phyloP scores from a whole-genome alignment of 2,113 vertebrate genomes.

The Nerophis ophidion region DNA sequence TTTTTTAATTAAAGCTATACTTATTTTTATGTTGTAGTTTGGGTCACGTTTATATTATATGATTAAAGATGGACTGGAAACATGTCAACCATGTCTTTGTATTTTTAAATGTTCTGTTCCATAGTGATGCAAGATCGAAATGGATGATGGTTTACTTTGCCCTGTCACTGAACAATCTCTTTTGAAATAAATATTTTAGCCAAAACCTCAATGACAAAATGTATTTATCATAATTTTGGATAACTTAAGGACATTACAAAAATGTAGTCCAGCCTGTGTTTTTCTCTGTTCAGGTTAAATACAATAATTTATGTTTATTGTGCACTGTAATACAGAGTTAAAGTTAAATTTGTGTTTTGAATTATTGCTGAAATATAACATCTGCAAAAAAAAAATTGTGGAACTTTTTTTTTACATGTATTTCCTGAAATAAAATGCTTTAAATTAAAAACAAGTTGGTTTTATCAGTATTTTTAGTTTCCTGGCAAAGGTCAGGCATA shows the following conservation, averaged over 20 bases:
- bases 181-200: no score
- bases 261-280: no score
- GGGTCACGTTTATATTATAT: constrained; percentile 42
- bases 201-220: no score
- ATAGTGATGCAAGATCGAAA: neutral
- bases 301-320: no score
- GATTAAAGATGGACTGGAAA: constrained; percentile 52
- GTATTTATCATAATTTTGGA: no score
- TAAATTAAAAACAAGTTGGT: no score
- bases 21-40: constrained; percentile 43
- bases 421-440: constrained; percentile 7
- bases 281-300: no score
- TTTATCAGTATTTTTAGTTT: no score
- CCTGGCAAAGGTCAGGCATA: no score
- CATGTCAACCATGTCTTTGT: constrained; percentile 20
- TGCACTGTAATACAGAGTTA: no score
- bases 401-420: neutral
- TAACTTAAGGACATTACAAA: no score
- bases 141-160: neutral
- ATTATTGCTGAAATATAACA: neutral
- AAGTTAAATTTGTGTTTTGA: neutral
- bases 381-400: neutral
- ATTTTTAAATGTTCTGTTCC: constrained; percentile 1
- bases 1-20: constrained; percentile 36
- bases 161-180: no score